These are phyloP conservation scores for Ctena decussata DNA, from an alignment of 2,888 invertebrate species.

Conservation along the genomic window DNA sequence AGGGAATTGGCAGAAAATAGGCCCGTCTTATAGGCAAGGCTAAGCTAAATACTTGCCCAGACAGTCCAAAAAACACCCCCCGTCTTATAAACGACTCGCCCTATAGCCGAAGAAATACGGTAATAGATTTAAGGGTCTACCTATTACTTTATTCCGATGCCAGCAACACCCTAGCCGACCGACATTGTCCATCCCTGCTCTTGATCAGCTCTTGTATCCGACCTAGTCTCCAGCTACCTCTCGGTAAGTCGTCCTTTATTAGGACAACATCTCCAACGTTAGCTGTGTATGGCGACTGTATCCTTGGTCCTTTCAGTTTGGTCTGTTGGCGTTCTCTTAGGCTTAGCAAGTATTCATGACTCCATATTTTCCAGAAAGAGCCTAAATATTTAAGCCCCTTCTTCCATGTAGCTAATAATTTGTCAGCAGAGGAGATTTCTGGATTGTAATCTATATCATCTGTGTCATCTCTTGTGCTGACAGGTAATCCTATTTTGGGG, in stretches of 20 bases:
- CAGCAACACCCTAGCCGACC: neutral
- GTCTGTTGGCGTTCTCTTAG: conserved; percentile 32
- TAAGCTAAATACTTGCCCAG: too few relatives aligned
- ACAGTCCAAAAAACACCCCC: too few relatives aligned
- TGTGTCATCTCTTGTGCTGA: neutral
- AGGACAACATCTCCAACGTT: conserved; percentile 31
- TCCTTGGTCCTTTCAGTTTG: conserved; percentile 27
- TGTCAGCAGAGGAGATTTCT: conserved; percentile 2
- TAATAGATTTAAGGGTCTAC: neutral
- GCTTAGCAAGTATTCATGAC: conserved; percentile 49
- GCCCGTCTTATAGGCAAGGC: too few relatives aligned
- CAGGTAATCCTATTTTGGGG: conserved; percentile 29
- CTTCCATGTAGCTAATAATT: conserved; percentile 27
- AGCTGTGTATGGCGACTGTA: conserved; percentile 20
- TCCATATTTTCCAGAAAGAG: conserved; percentile 50
- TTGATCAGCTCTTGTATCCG: neutral
- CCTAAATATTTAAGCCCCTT: conserved; percentile 41
- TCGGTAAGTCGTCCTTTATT: conserved; percentile 20
- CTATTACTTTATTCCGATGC: neutral
- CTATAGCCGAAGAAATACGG: too few relatives aligned
- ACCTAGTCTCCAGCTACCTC: conserved; percentile 24
- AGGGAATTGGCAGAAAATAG: too few relatives aligned
- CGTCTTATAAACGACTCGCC: too few relatives aligned
- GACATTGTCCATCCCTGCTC: neutral
- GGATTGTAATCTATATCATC: conserved; percentile 24